phyloP scores from a whole-genome alignment of 2,888 invertebrate species.

The Lasioglossum marginatum region DNA sequence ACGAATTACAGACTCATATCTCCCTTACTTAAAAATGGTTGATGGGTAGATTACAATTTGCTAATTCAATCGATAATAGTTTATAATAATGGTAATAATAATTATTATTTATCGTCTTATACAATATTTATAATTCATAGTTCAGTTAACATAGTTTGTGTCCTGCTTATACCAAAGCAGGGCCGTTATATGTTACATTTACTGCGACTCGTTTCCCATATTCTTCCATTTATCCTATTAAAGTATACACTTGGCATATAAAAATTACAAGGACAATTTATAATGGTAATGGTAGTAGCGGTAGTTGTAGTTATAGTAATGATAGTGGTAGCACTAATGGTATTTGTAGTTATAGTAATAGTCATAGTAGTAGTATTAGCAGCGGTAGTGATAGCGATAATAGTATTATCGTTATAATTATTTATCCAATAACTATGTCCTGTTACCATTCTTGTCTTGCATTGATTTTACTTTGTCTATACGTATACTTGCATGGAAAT shows the following conservation, averaged over 20 bases:
- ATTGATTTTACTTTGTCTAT: constrained; percentile 37
- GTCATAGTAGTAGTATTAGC: constrained; percentile 63
- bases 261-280: constrained; percentile 79
- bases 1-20: constrained; percentile 68
- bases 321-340: constrained; percentile 63
- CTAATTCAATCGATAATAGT: constrained; percentile 67
- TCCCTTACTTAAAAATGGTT: constrained; percentile 55
- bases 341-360: constrained; percentile 60
- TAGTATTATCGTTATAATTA: constrained; percentile 59
- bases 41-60: constrained; percentile 63
- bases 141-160: constrained; percentile 70
- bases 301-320: constrained; percentile 63
- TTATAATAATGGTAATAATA: constrained; percentile 70
- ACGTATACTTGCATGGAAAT: constrained; percentile 62
- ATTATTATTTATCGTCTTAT: constrained; percentile 75
- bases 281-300: constrained; percentile 69
- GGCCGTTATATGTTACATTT: constrained; percentile 69
- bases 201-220: constrained; percentile 40
- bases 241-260: constrained; percentile 79
- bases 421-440: constrained; percentile 62
- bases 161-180: constrained; percentile 38
- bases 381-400: constrained; percentile 65
- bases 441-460: constrained; percentile 32
- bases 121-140: constrained; percentile 75
- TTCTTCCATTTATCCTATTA: constrained; percentile 67